Percentiles rank a stretch among this genome's conserved stretches.
These are phyloP conservation scores for Terrapene triunguis DNA, from an alignment of 2,113 vertebrate genomes.

Conservation along the genomic window DNA sequence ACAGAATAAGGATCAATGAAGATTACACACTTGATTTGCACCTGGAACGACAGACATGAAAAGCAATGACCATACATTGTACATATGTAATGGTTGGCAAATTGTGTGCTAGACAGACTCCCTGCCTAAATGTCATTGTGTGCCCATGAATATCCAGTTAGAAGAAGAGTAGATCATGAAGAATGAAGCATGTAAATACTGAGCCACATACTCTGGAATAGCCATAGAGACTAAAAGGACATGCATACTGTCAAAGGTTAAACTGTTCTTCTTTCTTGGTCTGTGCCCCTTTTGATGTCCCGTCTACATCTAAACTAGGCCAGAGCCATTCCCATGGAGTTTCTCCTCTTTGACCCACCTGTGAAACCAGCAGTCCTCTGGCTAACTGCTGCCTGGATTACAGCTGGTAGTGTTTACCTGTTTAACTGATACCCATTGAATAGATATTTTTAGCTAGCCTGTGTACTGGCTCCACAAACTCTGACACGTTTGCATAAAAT, in stretches of 20 bases:
- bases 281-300: not conserved
- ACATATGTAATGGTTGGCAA: not conserved
- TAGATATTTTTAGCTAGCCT: not conserved
- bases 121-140: not conserved
- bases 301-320: not conserved
- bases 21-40: not conserved
- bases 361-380: not conserved
- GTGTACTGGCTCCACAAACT: not conserved
- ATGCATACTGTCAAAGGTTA: not conserved
- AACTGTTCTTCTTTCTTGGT: not conserved
- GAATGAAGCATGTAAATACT: not conserved
- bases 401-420: not conserved
- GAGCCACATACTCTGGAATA: not conserved
- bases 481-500: not conserved
- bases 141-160: slow-evolving; percentile 2
- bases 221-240: not conserved
- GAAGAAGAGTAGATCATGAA: not conserved
- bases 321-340: not conserved
- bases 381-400: not conserved
- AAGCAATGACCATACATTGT: not conserved
- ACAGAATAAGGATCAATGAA: not conserved
- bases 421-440: not conserved
- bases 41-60: slow-evolving; percentile 11
- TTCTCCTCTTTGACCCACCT: not conserved
- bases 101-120: not conserved